phyloP scores from a whole-genome alignment of 92 coral and sea anemone genomes.

The Meandrina meandrites region DNA sequence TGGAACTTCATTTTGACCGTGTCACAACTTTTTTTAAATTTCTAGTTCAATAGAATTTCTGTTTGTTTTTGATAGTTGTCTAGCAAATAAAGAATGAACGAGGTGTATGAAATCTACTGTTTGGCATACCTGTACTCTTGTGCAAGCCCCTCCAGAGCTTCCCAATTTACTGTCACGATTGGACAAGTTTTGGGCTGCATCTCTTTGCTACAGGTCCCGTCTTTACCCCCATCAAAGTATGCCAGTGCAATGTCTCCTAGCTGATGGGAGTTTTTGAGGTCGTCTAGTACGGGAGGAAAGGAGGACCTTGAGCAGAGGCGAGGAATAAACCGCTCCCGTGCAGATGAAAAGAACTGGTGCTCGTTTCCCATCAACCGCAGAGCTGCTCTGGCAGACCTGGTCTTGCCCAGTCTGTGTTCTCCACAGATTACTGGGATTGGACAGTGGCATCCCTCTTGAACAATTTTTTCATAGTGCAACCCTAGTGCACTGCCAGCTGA shows the following conservation, averaged over 20 bases:
- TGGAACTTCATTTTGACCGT: too few species aligned
- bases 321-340: not conserved
- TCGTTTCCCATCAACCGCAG: conserved; percentile 14
- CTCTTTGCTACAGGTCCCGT: not conserved
- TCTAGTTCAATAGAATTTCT: too few species aligned
- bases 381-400: not conserved
- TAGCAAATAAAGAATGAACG: too few species aligned
- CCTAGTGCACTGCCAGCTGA: not conserved
- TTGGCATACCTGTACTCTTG: too few species aligned
- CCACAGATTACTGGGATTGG: conserved; percentile 21
- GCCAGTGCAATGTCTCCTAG: conserved; percentile 21
- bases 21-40: too few species aligned
- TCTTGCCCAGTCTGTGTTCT: conserved; percentile 3
- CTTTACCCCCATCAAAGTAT: conserved; percentile 7
- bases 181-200: conserved; percentile 20
- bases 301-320: conserved; percentile 15
- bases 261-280: not conserved
- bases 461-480: not conserved
- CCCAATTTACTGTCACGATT: not conserved
- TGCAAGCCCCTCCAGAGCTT: too few species aligned
- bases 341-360: conserved; percentile 6
- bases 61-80: too few species aligned
- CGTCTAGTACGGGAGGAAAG: conserved; percentile 12
- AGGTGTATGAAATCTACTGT: too few species aligned
- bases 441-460: not conserved